Evolutionary conservation across 2,888 invertebrate genomes (phyloP).

Genomic region (Conchocele bisecta): DNA sequence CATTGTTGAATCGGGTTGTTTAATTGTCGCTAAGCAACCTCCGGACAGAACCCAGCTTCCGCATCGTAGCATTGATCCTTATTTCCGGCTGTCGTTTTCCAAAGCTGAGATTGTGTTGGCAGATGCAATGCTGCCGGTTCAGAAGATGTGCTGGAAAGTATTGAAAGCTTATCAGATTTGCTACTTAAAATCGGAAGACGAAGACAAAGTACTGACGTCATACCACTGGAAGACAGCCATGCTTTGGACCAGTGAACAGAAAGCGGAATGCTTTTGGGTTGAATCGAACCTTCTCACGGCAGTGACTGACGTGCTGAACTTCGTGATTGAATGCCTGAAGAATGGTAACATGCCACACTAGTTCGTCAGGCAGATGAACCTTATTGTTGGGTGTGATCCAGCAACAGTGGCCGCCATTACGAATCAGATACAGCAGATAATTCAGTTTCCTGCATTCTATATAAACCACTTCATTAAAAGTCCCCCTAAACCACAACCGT

Average conservation of each 20-base stretch:
- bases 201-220: slow-evolving; percentile 18
- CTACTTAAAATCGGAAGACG: slow-evolving; percentile 11
- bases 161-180: slow-evolving; percentile 37
- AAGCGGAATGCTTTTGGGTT: slow-evolving; percentile 11
- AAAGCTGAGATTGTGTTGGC: slow-evolving; percentile 17
- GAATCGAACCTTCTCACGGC: no score
- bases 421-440: no score
- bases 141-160: slow-evolving; percentile 19
- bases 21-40: no score
- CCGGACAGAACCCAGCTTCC: no score
- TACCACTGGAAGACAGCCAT: slow-evolving; percentile 40
- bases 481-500: no score
- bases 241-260: slow-evolving; percentile 31
- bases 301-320: not conserved
- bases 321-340: slow-evolving; percentile 12
- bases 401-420: no score
- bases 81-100: slow-evolving; percentile 36
- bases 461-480: no score
- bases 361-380: slow-evolving; percentile 25
- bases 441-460: no score
- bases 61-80: no score
- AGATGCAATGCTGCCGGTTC: slow-evolving; percentile 8
- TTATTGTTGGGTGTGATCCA: no score
- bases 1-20: no score
- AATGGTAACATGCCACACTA: slow-evolving; percentile 12